These are phyloP conservation scores for Phylloscopus collybita DNA, from an alignment of 2,797 vertebrate genomes.

Conservation along the genomic window DNA sequence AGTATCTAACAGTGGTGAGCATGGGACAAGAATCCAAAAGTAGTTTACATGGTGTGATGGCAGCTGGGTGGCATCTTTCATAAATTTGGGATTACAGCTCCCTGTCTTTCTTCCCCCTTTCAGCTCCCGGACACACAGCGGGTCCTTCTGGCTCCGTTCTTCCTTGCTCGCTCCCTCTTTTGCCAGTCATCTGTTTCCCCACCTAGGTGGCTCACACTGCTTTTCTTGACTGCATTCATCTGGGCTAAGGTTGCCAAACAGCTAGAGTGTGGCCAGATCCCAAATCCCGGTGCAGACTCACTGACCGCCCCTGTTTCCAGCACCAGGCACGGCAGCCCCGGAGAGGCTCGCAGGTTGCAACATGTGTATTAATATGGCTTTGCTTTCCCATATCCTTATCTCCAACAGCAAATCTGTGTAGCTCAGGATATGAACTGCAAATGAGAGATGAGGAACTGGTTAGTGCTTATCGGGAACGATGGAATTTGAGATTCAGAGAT, in stretches of 20 bases:
- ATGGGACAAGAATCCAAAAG: not conserved
- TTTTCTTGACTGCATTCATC: not conserved
- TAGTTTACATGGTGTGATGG: not conserved
- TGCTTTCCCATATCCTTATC: constrained; percentile 34
- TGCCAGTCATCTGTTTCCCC: not conserved
- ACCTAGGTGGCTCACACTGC: not conserved
- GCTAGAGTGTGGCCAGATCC: not conserved
- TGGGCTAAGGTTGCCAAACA: not conserved
- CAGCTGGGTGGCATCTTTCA: not conserved
- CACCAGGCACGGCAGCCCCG: not conserved
- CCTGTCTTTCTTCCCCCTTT: not conserved
- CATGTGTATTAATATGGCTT: not conserved
- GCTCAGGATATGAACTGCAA: constrained; percentile 57
- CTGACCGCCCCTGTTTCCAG: not conserved
- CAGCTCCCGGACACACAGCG: accelerated
- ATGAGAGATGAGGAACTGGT: constrained; percentile 50
- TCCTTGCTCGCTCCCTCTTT: not conserved
- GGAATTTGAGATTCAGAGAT: constrained; percentile 52
- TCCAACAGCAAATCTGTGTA: constrained; percentile 27
- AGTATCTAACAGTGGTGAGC: not conserved
- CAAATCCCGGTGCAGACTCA: not conserved
- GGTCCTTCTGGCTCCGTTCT: accelerated
- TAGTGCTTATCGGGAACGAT: constrained; percentile 10
- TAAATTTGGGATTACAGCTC: not conserved
- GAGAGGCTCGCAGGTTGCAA: not conserved